A percentile compares a stretch with the other conserved stretches of the same genome.
phyloP scores from a whole-genome alignment of 2,888 invertebrate genomes.

The Dione vanillae region DNA sequence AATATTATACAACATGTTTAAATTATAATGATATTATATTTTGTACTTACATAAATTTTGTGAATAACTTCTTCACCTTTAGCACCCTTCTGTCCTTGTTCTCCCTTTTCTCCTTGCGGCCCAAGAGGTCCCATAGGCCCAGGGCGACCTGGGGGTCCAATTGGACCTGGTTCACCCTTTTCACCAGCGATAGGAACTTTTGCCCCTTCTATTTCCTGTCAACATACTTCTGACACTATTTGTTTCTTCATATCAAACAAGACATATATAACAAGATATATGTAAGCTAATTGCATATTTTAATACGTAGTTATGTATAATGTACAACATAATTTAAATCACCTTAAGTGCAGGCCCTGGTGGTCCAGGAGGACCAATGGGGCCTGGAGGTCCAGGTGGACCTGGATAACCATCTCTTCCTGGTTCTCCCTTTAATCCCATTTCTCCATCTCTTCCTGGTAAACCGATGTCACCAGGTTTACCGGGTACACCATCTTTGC shows the following conservation, averaged over 20 bases:
- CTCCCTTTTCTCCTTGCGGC: conserved; percentile 73
- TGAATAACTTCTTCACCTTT: conserved; percentile 48
- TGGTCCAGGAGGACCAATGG: conserved; percentile 81
- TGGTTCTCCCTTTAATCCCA: conserved; percentile 88
- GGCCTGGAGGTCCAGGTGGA: conserved; percentile 86
- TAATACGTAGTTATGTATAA: neutral
- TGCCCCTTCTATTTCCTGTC: conserved; percentile 64
- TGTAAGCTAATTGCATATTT: neutral
- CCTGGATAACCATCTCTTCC: conserved; percentile 87
- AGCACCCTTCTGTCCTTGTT: conserved; percentile 70
- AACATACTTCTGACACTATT: conserved; percentile 58
- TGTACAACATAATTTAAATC: conserved; percentile 46
- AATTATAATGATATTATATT: no score
- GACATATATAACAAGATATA: neutral
- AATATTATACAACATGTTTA: no score
- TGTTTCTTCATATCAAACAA: conserved; percentile 27
- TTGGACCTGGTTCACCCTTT: conserved; percentile 61
- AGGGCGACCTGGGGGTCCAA: conserved; percentile 76
- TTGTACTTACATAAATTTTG: conserved; percentile 31
- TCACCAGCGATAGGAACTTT: conserved; percentile 58
- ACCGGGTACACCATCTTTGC: conserved; percentile 84
- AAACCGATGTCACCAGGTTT: conserved; percentile 85
- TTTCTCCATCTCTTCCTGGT: conserved; percentile 67
- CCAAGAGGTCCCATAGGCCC: conserved; percentile 86
- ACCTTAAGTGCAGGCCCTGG: conserved; percentile 75